phyloP scores from a whole-genome alignment of 37 sponge, comb jelly and placozoan species.

The Dysidea cf. avara region DNA sequence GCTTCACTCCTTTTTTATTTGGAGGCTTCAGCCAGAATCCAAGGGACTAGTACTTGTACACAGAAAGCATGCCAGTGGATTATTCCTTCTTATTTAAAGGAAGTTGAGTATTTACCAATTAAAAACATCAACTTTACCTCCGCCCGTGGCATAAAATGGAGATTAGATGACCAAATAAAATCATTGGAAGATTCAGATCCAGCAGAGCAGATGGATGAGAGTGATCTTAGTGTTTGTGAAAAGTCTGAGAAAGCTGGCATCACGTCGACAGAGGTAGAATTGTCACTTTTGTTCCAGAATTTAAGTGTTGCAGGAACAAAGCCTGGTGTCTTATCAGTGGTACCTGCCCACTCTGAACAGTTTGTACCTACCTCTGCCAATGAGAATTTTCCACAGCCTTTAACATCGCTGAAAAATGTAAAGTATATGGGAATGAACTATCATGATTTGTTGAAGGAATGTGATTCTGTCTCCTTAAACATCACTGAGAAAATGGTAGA shows the following conservation, averaged over 20 bases:
- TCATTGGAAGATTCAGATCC: background rate
- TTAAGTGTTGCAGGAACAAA: slow-evolving; percentile 1
- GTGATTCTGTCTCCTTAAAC: slow-evolving; percentile 6
- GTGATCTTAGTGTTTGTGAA: background rate
- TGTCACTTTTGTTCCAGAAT: background rate
- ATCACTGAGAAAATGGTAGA: slow-evolving; percentile 8
- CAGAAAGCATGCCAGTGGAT: slow-evolving; percentile 20
- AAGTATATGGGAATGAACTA: background rate
- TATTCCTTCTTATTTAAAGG: no score
- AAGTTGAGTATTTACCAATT: background rate
- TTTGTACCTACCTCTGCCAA: background rate
- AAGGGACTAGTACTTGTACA: slow-evolving; percentile 16
- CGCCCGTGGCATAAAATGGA: slow-evolving; percentile 10
- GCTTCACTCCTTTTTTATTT: slow-evolving; percentile 25
- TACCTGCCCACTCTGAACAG: no score
- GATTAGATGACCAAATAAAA: slow-evolving; percentile 8
- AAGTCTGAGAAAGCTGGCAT: background rate
- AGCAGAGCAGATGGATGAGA: background rate
- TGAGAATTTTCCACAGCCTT: background rate
- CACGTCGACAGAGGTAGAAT: slow-evolving; percentile 2
- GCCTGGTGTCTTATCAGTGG: slow-evolving; percentile 32
- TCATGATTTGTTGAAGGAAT: slow-evolving; percentile 12
- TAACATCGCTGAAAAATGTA: background rate
- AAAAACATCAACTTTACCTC: slow-evolving; percentile 24
- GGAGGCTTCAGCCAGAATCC: slow-evolving; percentile 5